Percentiles rank a stretch among this genome's conserved stretches.
phyloP scores from a whole-genome alignment of 2,113 vertebrate species.

The Pangasianodon hypophthalmus region DNA sequence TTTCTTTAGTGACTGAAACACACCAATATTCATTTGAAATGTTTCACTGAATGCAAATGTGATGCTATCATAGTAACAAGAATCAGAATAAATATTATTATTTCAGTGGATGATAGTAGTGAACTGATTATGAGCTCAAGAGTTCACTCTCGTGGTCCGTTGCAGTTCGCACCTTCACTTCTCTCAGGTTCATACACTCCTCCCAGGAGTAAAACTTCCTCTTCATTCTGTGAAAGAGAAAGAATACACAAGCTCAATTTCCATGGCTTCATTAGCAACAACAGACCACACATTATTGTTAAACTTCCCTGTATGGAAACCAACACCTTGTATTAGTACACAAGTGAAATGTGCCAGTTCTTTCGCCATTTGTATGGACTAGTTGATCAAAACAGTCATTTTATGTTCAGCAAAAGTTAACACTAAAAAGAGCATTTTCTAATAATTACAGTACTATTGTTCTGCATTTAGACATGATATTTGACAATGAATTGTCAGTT shows the following conservation, averaged over 20 bases:
- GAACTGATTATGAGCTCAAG: neutral
- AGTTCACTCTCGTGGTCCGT: neutral
- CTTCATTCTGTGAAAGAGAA: conserved; percentile 86
- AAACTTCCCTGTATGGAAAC: neutral
- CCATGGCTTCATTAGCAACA: conserved; percentile 38
- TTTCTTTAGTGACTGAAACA: conserved; percentile 91
- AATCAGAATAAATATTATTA: conserved; percentile 7
- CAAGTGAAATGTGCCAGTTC: neutral
- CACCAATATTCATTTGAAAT: conserved; percentile 16
- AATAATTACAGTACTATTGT: neutral
- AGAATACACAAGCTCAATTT: conserved; percentile 26
- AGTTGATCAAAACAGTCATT: neutral
- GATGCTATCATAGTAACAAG: neutral
- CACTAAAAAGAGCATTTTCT: neutral
- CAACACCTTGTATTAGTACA: neutral
- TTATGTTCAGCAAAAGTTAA: neutral
- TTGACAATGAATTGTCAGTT: neutral
- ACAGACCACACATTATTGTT: neutral
- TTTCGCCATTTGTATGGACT: neutral
- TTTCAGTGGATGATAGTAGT: neutral
- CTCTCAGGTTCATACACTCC: conserved; percentile 96
- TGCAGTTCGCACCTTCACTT: conserved; percentile 88
- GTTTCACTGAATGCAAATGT: neutral
- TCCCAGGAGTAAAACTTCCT: conserved; percentile 99
- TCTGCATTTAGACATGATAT: neutral